Conservation (phyloP, 2,113 vertebrate species). For the Nothoprocta pentlandii region DNA sequence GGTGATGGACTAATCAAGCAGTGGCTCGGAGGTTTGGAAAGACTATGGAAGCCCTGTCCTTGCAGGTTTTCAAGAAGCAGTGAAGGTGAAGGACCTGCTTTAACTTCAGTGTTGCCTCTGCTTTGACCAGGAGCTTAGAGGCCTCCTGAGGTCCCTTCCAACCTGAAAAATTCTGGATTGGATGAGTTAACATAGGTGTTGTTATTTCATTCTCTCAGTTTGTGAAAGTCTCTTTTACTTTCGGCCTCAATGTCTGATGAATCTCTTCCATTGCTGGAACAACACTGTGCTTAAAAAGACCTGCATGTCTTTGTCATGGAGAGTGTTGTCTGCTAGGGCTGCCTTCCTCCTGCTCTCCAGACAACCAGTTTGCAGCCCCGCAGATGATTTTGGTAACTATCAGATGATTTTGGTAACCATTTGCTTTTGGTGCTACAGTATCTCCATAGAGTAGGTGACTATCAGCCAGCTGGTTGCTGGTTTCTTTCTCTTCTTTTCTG, state of each 20-base stretch:
- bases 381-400: not conserved
- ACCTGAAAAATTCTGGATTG: not conserved
- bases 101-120: not conserved
- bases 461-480: not conserved
- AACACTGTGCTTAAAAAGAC: not conserved
- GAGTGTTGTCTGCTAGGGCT: not conserved
- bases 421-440: not conserved
- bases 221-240: not conserved
- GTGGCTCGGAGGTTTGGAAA: not conserved
- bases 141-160: not conserved
- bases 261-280: not conserved
- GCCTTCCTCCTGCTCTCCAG: not conserved
- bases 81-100: not conserved
- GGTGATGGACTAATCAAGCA: not conserved
- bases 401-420: not conserved
- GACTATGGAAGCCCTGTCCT: not conserved
- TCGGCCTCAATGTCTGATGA: accelerated
- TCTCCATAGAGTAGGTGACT: not conserved
- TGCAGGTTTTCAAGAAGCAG: not conserved
- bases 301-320: accelerated
- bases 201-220: not conserved
- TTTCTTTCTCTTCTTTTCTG: not conserved
- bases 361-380: not conserved
- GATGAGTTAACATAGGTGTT: not conserved
- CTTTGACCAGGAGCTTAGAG: not conserved